phyloP scores from a whole-genome alignment of 2,113 vertebrate genomes.

The Pseudopodoces humilis region DNA sequence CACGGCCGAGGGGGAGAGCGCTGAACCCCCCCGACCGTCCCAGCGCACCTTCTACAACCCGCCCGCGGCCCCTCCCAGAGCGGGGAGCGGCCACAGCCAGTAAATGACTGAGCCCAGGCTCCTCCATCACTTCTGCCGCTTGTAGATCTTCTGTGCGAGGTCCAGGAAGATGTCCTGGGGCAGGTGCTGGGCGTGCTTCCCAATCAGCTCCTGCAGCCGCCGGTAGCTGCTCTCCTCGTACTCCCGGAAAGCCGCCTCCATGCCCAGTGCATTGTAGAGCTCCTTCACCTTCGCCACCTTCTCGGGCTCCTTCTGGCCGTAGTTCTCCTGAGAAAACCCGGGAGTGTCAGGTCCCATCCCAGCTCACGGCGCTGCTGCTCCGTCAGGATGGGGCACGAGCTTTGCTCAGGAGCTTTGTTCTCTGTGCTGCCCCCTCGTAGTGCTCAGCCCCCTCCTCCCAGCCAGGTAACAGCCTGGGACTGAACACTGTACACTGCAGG shows the following conservation, averaged over 20 bases:
- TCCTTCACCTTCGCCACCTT: constrained; percentile 87
- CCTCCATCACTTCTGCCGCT: constrained; percentile 83
- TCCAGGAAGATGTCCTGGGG: constrained; percentile 83
- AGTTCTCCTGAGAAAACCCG: constrained; percentile 74
- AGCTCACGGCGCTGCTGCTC: fast-evolving
- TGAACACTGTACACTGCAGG: too few relatives aligned
- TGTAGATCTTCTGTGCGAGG: constrained; percentile 89
- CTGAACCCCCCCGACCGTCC: background rate
- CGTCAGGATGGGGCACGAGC: fast-evolving
- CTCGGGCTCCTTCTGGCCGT: constrained; percentile 80
- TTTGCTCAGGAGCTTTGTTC: background rate
- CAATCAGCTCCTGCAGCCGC: constrained; percentile 81
- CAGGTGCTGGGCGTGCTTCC: constrained; percentile 69
- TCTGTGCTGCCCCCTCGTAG: fast-evolving
- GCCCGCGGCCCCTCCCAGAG: too few relatives aligned
- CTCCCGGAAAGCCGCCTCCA: constrained; percentile 73
- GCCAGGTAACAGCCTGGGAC: background rate
- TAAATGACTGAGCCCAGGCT: fast-evolving
- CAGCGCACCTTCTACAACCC: fast-evolving
- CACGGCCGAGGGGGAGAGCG: too few relatives aligned
- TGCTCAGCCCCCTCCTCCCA: background rate
- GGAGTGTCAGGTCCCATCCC: background rate
- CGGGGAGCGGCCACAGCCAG: background rate
- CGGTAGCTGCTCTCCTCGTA: constrained; percentile 88
- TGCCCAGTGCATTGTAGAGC: constrained; percentile 80